Evolutionary conservation across 2,113 vertebrate genomes (phyloP).

Genomic region (Oriolus oriolus): DNA sequence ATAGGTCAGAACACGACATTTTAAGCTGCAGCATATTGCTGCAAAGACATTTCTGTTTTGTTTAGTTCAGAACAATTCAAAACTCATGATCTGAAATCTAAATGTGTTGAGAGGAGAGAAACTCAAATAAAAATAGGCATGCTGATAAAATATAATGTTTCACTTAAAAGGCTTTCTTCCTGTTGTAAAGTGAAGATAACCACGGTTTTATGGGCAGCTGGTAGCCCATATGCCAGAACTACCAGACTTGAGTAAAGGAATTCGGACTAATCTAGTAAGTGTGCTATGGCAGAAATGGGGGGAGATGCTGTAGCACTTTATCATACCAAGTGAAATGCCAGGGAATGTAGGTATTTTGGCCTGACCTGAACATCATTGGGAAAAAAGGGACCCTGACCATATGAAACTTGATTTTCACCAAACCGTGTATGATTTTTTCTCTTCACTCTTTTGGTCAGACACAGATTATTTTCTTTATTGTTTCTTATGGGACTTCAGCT

Average conservation of each 20-base stretch:
- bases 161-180: neutral
- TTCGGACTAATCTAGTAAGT: neutral
- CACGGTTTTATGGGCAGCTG: neutral
- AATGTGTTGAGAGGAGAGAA: neutral
- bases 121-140: neutral
- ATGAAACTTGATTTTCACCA: neutral
- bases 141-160: neutral
- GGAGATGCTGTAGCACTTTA: neutral
- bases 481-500: neutral
- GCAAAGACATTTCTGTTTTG: neutral
- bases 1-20: neutral
- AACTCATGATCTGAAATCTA: neutral
- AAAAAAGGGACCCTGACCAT: neutral
- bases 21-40: neutral
- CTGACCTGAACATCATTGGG: neutral
- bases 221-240: slow-evolving; percentile 19
- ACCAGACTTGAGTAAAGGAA: neutral
- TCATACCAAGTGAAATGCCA: neutral
- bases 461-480: neutral
- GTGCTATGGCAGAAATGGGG: neutral
- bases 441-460: neutral
- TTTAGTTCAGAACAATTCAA: slow-evolving; percentile 16
- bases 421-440: neutral
- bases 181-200: neutral
- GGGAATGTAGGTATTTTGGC: neutral